These are phyloP conservation scores for Schrankia costaestrigalis DNA, from an alignment of 2,888 invertebrate genomes.

Conservation along the genomic window DNA sequence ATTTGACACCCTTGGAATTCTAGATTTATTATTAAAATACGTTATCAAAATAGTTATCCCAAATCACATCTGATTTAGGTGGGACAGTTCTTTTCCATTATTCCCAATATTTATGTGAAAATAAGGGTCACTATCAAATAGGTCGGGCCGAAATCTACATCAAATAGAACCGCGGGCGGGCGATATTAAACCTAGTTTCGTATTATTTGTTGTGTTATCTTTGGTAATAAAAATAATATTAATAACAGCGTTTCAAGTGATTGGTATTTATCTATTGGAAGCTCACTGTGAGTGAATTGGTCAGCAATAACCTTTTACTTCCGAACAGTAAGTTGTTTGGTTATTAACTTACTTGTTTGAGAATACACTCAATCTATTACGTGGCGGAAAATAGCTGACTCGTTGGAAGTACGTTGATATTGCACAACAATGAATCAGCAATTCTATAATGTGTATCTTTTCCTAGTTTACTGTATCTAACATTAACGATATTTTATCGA, in stretches of 20 bases:
- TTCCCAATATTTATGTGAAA: conserved; percentile 3
- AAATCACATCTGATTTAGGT: conserved; percentile 1
- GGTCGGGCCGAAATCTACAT: conserved; percentile 16
- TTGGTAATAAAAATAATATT: conserved; percentile 34
- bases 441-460: no score
- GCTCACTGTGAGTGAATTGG: conserved; percentile 36
- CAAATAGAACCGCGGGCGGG: conserved; percentile 13
- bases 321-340: conserved; percentile 15
- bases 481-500: no score
- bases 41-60: no score
- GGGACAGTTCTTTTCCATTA: conserved; percentile 4
- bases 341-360: conserved; percentile 14
- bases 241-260: conserved; percentile 42
- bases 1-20: no score
- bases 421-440: no score
- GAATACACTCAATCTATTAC: conserved; percentile 11
- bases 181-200: conserved; percentile 21
- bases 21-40: no score
- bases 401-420: no score
- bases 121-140: conserved; percentile 7
- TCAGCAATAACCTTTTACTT: conserved; percentile 32
- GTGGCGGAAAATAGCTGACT: no score
- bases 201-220: conserved; percentile 30
- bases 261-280: conserved; percentile 37
- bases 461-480: no score